phyloP scores from a whole-genome alignment of 2,113 vertebrate genomes.

The Proterorhinus semilunaris region DNA sequence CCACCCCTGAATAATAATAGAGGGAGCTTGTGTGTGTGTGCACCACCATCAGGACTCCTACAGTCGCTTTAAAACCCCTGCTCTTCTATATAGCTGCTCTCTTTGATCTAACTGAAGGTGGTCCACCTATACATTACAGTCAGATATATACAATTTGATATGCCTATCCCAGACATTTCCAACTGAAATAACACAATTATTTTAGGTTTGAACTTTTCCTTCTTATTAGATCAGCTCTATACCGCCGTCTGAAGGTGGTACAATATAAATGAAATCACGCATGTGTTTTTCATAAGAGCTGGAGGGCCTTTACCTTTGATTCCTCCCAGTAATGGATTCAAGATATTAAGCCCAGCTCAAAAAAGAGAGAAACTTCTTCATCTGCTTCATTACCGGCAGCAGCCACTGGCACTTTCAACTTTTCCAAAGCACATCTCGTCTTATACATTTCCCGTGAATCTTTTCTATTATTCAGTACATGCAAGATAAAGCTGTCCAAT shows the following conservation, averaged over 20 bases:
- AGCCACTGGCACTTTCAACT: constrained; percentile 9
- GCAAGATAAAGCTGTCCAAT: background rate
- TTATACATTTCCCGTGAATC: background rate
- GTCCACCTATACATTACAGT: background rate
- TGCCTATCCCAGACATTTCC: background rate
- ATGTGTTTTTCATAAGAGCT: constrained; percentile 5
- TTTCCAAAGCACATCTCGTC: background rate
- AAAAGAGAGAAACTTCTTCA: constrained; percentile 6
- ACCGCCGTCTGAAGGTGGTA: background rate
- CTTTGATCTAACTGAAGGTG: background rate
- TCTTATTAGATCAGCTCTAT: background rate
- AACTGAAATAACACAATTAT: constrained; percentile 8
- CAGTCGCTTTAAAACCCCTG: background rate
- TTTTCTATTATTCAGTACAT: constrained; percentile 1
- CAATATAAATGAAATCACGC: background rate
- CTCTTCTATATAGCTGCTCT: background rate
- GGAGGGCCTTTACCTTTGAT: constrained; percentile 5
- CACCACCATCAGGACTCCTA: background rate
- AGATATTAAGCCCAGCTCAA: background rate
- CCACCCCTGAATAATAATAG: background rate
- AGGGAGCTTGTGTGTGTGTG: no score
- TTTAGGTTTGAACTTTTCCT: background rate
- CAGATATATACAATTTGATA: background rate
- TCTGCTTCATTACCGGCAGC: constrained; percentile 1
- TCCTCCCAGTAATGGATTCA: constrained; percentile 6